Percentiles rank a stretch among this genome's conserved stretches.
These are phyloP conservation scores for Gerosis bhagava DNA, from an alignment of 2,888 invertebrate genomes.

Conservation along the genomic window DNA sequence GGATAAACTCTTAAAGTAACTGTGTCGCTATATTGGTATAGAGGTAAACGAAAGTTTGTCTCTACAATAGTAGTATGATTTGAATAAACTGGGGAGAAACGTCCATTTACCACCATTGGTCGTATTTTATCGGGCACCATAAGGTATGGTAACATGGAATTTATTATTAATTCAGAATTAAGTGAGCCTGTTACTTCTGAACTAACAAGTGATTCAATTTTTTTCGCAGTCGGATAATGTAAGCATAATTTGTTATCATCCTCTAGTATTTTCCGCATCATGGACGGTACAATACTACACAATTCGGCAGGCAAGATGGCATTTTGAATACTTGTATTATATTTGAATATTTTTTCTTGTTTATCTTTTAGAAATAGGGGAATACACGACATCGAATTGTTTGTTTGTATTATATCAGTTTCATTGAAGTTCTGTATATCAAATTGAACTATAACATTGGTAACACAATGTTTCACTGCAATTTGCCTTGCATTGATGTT, in stretches of 20 bases:
- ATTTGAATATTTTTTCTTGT: conserved; percentile 56
- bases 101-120: too few relatives aligned
- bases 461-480: conserved; percentile 56
- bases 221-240: conserved; percentile 32
- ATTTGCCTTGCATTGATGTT: conserved; percentile 48
- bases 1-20: too few relatives aligned
- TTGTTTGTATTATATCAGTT: conserved; percentile 29
- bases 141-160: too few relatives aligned
- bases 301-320: conserved; percentile 65
- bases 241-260: conserved; percentile 30
- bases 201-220: conserved; percentile 30
- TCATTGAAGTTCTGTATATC: conserved; percentile 52
- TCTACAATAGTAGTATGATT: too few relatives aligned
- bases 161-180: not conserved
- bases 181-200: conserved; percentile 1
- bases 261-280: conserved; percentile 49
- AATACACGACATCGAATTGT: conserved; percentile 42
- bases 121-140: too few relatives aligned
- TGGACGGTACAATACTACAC: conserved; percentile 61
- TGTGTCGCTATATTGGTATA: too few relatives aligned
- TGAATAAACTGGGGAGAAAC: too few relatives aligned
- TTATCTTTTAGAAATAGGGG: conserved; percentile 45
- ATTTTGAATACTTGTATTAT: conserved; percentile 57
- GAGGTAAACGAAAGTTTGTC: too few relatives aligned
- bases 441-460: conserved; percentile 61